Evolutionary conservation across 2,113 vertebrate species (phyloP), one percentile per base, ranked within the genome.

Genomic region (Raja brachyura): DNA sequence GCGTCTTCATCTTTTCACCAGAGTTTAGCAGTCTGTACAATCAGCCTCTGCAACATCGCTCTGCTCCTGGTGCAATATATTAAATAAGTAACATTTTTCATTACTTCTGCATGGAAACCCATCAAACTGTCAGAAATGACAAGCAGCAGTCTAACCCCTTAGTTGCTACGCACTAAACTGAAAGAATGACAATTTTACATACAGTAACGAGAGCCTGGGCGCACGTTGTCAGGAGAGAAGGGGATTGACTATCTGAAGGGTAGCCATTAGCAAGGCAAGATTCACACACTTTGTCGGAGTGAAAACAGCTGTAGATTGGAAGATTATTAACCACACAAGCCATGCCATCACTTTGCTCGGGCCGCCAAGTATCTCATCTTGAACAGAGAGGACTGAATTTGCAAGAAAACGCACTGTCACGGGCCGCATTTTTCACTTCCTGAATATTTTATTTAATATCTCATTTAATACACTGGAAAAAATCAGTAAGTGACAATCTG

Each of bases 331-430:
- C 22, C 68, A 54, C 33, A 31, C 61, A 70, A 90, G 63, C 16
- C 16, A 90, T 33, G 14, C 33, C 54, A 73, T 54, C 9, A 22
- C 90, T 92, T 54, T 88, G 83, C 83, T 88, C 59, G 31, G 31
- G 28, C n/a, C 63, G 83, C 66, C 11, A 70, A 73, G 14, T 92
- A 54, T 73, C 63, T 73, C 7, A 70, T 92, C 73, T 92, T 54
- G 66, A 48, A 92, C 73, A 92, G 90, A 73, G 28, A 63, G 63
- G 59, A 48, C 73, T 70, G 31, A 74, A 92, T 48, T 48, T 73
- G 90, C 66, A 92, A 73, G 68, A 73, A 92, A 92, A 92, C 90
- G 54, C 90, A 74, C 48, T 54, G 66, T 92, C 68, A 92, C 20
- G 0, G 33, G 48, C 8, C 25, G 90, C 18, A 92, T 48, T 88